A percentile compares a stretch with the other conserved stretches of the same genome.
Conservation (phyloP, 2,888 invertebrate species). For the Tinea trinotella region DNA sequence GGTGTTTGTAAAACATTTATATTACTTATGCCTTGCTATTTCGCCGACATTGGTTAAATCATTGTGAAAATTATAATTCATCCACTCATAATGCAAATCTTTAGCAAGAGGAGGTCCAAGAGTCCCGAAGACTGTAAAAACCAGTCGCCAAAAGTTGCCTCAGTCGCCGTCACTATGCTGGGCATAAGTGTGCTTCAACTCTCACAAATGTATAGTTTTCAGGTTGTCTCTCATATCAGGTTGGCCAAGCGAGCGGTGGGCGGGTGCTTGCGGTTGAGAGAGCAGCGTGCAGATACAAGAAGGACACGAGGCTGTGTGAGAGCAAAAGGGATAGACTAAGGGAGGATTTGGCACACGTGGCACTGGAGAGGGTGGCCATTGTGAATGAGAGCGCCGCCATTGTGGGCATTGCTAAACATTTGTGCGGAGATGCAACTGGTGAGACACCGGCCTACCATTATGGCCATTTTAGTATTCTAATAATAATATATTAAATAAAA, state of each 20-base stretch:
- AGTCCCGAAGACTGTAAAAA: too few relatives aligned
- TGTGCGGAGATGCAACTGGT: slow-evolving; percentile 92
- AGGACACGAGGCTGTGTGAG: slow-evolving; percentile 61
- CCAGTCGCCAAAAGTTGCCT: too few relatives aligned
- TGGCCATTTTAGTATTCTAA: too few relatives aligned
- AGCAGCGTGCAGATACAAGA: slow-evolving; percentile 86
- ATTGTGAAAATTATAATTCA: too few relatives aligned
- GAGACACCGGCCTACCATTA: background rate
- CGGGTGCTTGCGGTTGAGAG: slow-evolving; percentile 83
- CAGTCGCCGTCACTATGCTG: too few relatives aligned
- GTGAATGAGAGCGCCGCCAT: slow-evolving; percentile 66
- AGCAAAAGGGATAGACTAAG: slow-evolving; percentile 71
- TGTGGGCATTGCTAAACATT: slow-evolving; percentile 88
- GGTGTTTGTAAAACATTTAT: too few relatives aligned
- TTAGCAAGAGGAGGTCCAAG: too few relatives aligned
- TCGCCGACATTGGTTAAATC: too few relatives aligned
- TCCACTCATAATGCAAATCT: too few relatives aligned
- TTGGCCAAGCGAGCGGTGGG: slow-evolving; percentile 74
- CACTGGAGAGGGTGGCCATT: slow-evolving; percentile 66
- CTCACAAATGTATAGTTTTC: slow-evolving; percentile 20
- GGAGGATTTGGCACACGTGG: slow-evolving; percentile 86
- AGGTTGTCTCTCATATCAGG: slow-evolving; percentile 86
- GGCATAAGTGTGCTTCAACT: too few relatives aligned
- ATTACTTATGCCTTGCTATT: too few relatives aligned
- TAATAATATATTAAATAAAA: too few relatives aligned